phyloP scores from a whole-genome alignment of 1,140 invertebrate genomes.

The Drosophila ohnishii region DNA sequence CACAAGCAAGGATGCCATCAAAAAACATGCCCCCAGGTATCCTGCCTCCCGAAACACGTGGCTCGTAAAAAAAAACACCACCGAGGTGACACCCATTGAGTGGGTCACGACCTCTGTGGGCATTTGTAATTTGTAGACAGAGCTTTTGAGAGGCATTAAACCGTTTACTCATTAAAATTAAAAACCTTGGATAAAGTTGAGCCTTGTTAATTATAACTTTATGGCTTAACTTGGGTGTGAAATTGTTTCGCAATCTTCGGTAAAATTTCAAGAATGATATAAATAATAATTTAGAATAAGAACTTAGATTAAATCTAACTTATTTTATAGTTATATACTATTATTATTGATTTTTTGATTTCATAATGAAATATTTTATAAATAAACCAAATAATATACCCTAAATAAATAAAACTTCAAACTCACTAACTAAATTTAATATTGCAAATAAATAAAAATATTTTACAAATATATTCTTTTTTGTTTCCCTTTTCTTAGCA shows the following conservation, averaged over 20 bases:
- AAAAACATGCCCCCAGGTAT: conserved; percentile 4
- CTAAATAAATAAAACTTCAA: background rate
- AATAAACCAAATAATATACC: background rate
- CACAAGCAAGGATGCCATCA: background rate
- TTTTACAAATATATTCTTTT: background rate
- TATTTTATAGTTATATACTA: too few relatives aligned
- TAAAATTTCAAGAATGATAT: background rate
- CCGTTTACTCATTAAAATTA: conserved; percentile 1
- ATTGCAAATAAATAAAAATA: background rate
- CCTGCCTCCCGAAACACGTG: conserved; percentile 1
- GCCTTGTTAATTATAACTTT: conserved; percentile 2
- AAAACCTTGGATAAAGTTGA: background rate
- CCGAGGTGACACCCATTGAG: conserved; percentile 13
- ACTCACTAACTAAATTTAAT: too few relatives aligned
- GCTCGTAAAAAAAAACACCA: conserved; percentile 9
- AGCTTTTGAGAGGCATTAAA: background rate
- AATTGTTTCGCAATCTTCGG: background rate
- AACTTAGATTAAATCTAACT: too few relatives aligned
- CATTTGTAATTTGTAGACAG: conserved; percentile 8
- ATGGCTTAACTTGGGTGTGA: background rate
- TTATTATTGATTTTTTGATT: too few relatives aligned
- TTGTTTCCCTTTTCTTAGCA: background rate
- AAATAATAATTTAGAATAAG: background rate
- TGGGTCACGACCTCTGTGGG: conserved; percentile 9
- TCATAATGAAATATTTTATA: background rate